Percentiles rank a stretch among this genome's conserved stretches.
These are phyloP conservation scores for Apotomis turbidana DNA, from an alignment of 2,888 invertebrate genomes.

Conservation along the genomic window DNA sequence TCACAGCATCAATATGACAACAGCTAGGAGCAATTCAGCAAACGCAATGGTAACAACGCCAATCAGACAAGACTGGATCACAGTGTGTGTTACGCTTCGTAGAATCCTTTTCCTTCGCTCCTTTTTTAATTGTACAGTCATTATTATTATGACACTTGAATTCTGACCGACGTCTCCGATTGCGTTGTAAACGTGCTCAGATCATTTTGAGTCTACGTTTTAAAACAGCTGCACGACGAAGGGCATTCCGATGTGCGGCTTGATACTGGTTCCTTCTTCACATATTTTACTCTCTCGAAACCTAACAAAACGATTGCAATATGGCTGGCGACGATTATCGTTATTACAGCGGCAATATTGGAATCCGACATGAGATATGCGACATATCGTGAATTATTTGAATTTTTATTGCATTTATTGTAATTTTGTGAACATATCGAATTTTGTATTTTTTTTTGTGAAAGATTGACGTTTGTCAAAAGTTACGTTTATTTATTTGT, in stretches of 20 bases:
- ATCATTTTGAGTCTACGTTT: not conserved
- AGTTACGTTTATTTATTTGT: not conserved
- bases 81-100: conserved; percentile 50
- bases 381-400: conserved; percentile 3
- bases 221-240: conserved; percentile 16
- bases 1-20: conserved; percentile 17
- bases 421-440: conserved; percentile 11
- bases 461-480: conserved; percentile 11
- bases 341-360: not conserved
- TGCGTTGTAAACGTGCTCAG: not conserved
- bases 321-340: not conserved
- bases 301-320: not conserved
- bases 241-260: not conserved
- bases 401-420: not conserved
- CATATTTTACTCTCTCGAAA: conserved; percentile 1
- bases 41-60: conserved; percentile 17
- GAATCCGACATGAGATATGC: conserved; percentile 3
- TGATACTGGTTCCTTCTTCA: no score
- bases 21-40: conserved; percentile 10
- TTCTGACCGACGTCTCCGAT: not conserved
- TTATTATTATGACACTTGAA: not conserved
- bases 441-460: not conserved
- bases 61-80: conserved; percentile 13
- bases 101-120: conserved; percentile 54
- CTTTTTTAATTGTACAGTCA: conserved; percentile 48